Conservation (phyloP, 2,888 invertebrate genomes). For the Cenopis cana region DNA sequence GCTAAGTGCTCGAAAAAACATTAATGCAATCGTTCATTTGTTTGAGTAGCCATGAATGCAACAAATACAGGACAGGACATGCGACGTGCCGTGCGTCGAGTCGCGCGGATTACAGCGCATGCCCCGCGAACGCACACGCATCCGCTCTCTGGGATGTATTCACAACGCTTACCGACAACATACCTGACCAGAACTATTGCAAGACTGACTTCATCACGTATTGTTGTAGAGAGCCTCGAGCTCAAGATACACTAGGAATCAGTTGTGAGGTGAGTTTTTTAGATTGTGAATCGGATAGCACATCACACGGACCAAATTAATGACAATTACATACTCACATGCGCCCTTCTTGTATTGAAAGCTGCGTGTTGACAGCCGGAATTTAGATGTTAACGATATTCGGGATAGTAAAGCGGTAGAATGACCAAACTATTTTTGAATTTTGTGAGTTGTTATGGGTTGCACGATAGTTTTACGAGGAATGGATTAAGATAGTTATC, state of each 20-base stretch:
- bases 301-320: slow-evolving; percentile 12
- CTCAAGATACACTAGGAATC: neutral
- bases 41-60: slow-evolving; percentile 34
- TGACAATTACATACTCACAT: neutral
- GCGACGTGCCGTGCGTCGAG: slow-evolving; percentile 29
- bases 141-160: neutral
- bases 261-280: neutral
- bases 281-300: neutral
- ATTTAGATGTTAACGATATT: slow-evolving; percentile 41
- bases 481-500: slow-evolving; percentile 4
- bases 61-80: slow-evolving; percentile 6
- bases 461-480: slow-evolving; percentile 10
- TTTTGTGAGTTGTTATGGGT: slow-evolving; percentile 1
- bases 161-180: neutral
- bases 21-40: slow-evolving; percentile 8
- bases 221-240: neutral
- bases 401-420: slow-evolving; percentile 22
- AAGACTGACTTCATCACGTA: neutral
- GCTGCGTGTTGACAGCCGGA: slow-evolving; percentile 23
- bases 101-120: slow-evolving; percentile 34
- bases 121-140: slow-evolving; percentile 22
- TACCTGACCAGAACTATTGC: neutral
- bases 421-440: slow-evolving; percentile 20
- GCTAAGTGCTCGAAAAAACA: slow-evolving; percentile 5
- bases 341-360: slow-evolving; percentile 6